Conservation (phyloP, 1,140 invertebrate species). For the Tetragnatha versicolor region DNA sequence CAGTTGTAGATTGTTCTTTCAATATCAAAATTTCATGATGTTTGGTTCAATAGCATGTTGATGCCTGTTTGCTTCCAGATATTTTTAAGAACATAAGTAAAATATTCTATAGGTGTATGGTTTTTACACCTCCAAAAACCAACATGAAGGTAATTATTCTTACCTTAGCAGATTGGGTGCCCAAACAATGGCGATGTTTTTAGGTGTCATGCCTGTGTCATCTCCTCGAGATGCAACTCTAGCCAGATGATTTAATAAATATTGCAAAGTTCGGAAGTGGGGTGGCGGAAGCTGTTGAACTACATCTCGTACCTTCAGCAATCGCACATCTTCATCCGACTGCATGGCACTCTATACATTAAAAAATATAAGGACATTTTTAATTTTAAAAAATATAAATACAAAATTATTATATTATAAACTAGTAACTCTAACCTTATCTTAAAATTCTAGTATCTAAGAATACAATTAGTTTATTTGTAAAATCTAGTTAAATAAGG, state of each 20-base stretch:
- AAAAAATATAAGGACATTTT: neutral
- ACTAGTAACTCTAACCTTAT: too few relatives aligned
- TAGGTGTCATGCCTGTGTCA: conserved; percentile 94
- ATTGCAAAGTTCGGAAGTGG: conserved; percentile 94
- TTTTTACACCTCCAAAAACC: too few relatives aligned
- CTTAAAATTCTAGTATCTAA: too few relatives aligned
- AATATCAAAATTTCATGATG: too few relatives aligned
- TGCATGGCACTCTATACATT: conserved; percentile 77
- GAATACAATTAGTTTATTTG: too few relatives aligned
- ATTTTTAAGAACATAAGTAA: too few relatives aligned
- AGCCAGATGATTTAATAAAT: conserved; percentile 89
- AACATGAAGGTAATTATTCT: neutral
- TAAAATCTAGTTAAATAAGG: too few relatives aligned
- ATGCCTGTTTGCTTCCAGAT: too few relatives aligned
- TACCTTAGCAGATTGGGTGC: conserved; percentile 93
- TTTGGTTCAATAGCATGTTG: too few relatives aligned
- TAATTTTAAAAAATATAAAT: neutral
- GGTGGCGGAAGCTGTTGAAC: conserved; percentile 94
- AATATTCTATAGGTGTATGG: too few relatives aligned
- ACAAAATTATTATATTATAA: neutral
- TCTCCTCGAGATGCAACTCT: conserved; percentile 81
- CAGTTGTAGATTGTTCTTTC: too few relatives aligned
- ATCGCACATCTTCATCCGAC: conserved; percentile 71
- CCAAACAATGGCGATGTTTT: conserved; percentile 98
- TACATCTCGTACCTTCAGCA: conserved; percentile 82